Evolutionary conservation across 2,113 vertebrate species (phyloP), one percentile per base, ranked within the genome.

Genomic region (Hypomesus transpacificus): DNA sequence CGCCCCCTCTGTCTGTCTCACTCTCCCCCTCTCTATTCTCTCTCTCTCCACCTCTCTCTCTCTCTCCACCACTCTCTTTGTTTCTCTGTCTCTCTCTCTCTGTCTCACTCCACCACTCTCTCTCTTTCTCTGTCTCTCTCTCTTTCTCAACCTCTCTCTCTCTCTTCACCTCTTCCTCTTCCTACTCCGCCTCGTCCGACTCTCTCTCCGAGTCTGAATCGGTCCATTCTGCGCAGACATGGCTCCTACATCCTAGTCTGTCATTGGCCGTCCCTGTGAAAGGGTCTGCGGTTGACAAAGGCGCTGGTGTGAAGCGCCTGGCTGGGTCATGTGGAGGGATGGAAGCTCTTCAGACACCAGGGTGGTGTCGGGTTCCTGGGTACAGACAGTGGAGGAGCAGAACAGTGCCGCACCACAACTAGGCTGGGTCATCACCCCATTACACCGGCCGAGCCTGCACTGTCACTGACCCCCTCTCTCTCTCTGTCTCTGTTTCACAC

Each of bases 171-270:
- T 14, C 59, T 22, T 69, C 67, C 7, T 69, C 73, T 66, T 14
- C 70, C 80, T 71, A 71, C 77, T 67, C 68, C 3, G 4, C 18
- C 11, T 20, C 54, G 1, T 62, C 69, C 22, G 7, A 16, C 65
- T 28, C 61, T n/a, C 76, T 20, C 53, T 20, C 46, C 31, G 51
- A 16, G 52, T 68, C 75, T 87, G 82, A 86, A 83, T 85, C 52
- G 78, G 74, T 76, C 80, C 84, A 75, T 86, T 87, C 85, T 87
- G 74, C 73, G 75, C 64, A 72, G 81, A 85, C 78, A 77, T 80
- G 84, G 77, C 70, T 66, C 78, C 79, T 80, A 84, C 85, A 88
- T 79, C 75, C 63, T 80, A 70, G 80, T 84, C 88, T 87, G 78
- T 87, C 86, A 81, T 51, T 87, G 74, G 75, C 61, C 69, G 66